Conservation (phyloP, 2,888 invertebrate genomes). For the Drosophila multiciliata region DNA sequence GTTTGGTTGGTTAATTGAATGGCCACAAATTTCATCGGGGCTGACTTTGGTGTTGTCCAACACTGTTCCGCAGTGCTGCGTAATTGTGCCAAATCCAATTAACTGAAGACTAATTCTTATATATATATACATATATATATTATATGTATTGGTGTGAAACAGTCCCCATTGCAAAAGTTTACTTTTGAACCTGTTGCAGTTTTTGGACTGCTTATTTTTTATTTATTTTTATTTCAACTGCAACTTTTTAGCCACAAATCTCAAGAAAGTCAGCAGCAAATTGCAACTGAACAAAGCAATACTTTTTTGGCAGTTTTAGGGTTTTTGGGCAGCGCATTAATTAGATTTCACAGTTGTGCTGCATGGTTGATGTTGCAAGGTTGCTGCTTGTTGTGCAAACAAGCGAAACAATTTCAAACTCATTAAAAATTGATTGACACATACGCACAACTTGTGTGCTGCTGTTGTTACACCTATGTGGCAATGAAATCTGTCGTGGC, state of each 20-base stretch:
- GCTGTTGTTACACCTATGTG: constrained; percentile 28
- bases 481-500: constrained; percentile 59
- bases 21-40: constrained; percentile 17
- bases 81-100: constrained; percentile 8
- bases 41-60: constrained; percentile 1
- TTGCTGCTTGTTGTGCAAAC: constrained; percentile 23
- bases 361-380: constrained; percentile 6
- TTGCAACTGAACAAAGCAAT: constrained; percentile 18
- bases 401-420: constrained; percentile 78
- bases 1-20: constrained; percentile 48
- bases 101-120: background rate
- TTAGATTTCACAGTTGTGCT: constrained; percentile 32
- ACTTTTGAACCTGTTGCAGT: background rate
- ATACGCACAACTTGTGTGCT: constrained; percentile 18
- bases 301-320: constrained; percentile 19
- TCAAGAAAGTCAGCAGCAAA: background rate
- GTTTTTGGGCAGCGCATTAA: constrained; percentile 30
- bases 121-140: background rate
- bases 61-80: constrained; percentile 11
- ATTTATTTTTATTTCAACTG: background rate
- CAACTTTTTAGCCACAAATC: background rate
- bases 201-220: background rate
- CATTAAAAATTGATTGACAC: constrained; percentile 82
- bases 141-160: background rate
- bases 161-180: background rate